These are phyloP conservation scores for Meiosimyza platycephala DNA, from an alignment of 2,888 invertebrate genomes.

Conservation along the genomic window DNA sequence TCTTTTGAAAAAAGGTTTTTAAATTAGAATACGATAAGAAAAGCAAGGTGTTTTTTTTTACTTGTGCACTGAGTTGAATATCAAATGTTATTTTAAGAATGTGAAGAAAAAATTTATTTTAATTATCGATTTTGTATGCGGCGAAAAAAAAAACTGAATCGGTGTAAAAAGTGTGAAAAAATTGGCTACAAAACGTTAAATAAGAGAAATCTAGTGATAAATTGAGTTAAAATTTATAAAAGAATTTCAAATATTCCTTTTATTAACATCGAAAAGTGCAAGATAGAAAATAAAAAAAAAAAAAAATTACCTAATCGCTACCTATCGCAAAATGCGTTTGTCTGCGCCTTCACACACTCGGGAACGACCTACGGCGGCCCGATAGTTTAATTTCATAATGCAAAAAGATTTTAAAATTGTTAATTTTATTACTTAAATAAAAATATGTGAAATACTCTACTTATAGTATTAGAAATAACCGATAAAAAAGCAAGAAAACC, in stretches of 20 bases:
- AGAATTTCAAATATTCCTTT: background rate
- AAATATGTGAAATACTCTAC: constrained; percentile 1
- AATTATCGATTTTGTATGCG: constrained; percentile 35
- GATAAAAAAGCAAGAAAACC: constrained; percentile 9
- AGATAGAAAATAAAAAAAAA: background rate
- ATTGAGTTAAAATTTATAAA: background rate
- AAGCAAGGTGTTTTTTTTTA: too few species aligned
- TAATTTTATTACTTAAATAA: background rate
- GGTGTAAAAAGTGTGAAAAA: constrained; percentile 19
- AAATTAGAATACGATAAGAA: too few species aligned
- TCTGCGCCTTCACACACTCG: background rate
- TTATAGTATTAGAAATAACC: background rate
- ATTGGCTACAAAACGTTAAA: background rate
- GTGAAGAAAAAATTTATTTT: constrained; percentile 3
- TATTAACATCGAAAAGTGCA: constrained; percentile 6
- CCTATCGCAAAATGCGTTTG: constrained; percentile 5
- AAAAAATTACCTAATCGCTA: constrained; percentile 33
- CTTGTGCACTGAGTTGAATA: too few species aligned
- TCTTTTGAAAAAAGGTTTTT: background rate
- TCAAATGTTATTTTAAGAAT: background rate
- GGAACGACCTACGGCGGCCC: background rate
- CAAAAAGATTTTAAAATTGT: background rate
- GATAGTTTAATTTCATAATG: constrained; percentile 1
- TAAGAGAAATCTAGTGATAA: constrained; percentile 1
- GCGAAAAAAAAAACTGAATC: background rate